Evolutionary conservation across 1,140 invertebrate species (phyloP).

Genomic region (Danaus melanippus): DNA sequence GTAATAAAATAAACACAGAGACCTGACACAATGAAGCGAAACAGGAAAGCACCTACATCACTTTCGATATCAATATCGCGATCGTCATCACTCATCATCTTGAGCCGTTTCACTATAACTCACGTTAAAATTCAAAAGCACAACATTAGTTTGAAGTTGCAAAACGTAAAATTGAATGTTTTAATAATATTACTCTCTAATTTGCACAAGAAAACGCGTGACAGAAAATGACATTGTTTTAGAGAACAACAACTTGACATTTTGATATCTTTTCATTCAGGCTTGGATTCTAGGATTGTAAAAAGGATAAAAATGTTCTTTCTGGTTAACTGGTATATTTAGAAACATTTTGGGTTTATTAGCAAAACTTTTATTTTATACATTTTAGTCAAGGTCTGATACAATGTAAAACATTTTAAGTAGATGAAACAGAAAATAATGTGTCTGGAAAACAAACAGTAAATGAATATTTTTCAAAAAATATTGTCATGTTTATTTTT

Average conservation of each 20-base stretch:
- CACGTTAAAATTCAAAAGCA: constrained; percentile 25
- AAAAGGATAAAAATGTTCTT: background rate
- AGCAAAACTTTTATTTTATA: too few relatives aligned
- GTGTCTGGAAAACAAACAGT: too few relatives aligned
- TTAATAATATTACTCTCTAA: constrained; percentile 15
- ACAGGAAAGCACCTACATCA: constrained; percentile 79
- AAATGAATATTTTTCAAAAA: too few relatives aligned
- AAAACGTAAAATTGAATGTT: constrained; percentile 18
- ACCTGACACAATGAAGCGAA: constrained; percentile 13
- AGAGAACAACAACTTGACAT: constrained; percentile 12
- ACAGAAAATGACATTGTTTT: constrained; percentile 20
- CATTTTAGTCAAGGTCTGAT: too few relatives aligned
- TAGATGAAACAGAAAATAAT: too few relatives aligned
- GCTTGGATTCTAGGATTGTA: background rate
- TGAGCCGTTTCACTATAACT: constrained; percentile 23
- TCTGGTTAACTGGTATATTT: background rate
- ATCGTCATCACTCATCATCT: constrained; percentile 89
- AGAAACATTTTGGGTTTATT: background rate
- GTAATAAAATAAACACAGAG: constrained; percentile 22
- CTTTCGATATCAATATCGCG: constrained; percentile 93
- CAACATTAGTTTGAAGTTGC: constrained; percentile 33
- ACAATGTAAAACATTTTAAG: too few relatives aligned
- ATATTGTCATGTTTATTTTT: too few relatives aligned
- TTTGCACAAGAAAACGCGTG: constrained; percentile 41
- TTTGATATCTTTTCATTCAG: background rate